These are phyloP conservation scores for Pinctada fucata DNA, from an alignment of 2,888 invertebrate species.

Conservation along the genomic window DNA sequence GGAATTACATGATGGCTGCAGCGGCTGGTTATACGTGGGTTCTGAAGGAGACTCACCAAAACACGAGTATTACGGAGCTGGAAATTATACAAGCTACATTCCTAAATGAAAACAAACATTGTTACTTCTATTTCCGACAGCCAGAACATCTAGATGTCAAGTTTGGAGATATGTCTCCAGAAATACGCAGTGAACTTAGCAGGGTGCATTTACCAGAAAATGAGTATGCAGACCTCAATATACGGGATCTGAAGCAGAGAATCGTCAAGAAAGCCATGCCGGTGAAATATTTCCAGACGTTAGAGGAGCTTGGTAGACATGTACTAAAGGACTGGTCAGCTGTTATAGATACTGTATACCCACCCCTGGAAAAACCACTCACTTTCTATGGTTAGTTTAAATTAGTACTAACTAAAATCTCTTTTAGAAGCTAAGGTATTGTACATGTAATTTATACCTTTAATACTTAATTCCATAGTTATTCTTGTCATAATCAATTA, in stretches of 20 bases:
- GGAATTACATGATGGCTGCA: conserved; percentile 67
- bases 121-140: conserved; percentile 73
- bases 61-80: conserved; percentile 72
- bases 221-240: conserved; percentile 64
- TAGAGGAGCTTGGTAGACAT: conserved; percentile 67
- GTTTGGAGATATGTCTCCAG: conserved; percentile 42
- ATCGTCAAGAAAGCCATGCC: conserved; percentile 73
- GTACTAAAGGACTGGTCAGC: conserved; percentile 71
- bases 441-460: too few species aligned
- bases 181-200: conserved; percentile 44
- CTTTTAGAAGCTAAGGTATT: not conserved
- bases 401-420: not conserved
- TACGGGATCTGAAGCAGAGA: conserved; percentile 70
- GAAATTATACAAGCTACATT: conserved; percentile 72
- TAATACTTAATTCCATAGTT: too few species aligned
- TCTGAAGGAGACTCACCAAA: conserved; percentile 64
- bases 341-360: conserved; percentile 68
- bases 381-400: conserved; percentile 53
- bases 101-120: conserved; percentile 61
- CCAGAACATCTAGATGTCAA: conserved; percentile 66
- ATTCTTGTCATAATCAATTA: too few species aligned
- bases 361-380: conserved; percentile 59
- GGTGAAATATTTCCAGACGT: conserved; percentile 71
- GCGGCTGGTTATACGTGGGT: conserved; percentile 73
- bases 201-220: conserved; percentile 56